Percentiles rank a stretch among this genome's conserved stretches.
Evolutionary conservation across 2,797 vertebrate genomes (phyloP).

Genomic region (Lagodon rhomboides): DNA sequence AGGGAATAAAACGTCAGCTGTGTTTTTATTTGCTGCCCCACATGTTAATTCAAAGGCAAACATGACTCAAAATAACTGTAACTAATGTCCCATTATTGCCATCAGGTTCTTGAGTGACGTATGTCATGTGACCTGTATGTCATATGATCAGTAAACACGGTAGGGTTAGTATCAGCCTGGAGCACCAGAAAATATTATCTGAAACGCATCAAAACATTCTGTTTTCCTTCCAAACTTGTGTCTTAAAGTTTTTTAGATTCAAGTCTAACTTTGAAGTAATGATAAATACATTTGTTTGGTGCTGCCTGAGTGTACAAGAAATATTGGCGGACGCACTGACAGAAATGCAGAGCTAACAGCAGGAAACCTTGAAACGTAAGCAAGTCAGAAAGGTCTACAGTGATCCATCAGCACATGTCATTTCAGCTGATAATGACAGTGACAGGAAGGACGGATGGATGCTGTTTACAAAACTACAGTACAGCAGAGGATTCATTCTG

Average conservation of each 20-base stretch:
- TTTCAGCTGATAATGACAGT: conserved; percentile 41
- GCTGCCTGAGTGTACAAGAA: neutral
- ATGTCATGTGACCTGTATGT: neutral
- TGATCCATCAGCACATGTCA: conserved; percentile 47
- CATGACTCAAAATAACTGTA: neutral
- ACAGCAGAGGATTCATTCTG: neutral
- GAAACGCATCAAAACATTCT: neutral
- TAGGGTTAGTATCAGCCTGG: neutral
- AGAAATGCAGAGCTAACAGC: conserved; percentile 8
- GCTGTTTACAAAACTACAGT: conserved; percentile 9
- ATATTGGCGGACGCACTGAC: neutral
- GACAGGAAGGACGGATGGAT: conserved; percentile 37
- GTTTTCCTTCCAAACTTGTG: neutral
- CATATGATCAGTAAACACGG: neutral
- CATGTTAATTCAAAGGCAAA: neutral
- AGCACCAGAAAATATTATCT: neutral
- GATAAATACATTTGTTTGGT: conserved; percentile 1
- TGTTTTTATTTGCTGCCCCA: neutral
- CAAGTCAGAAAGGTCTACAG: neutral
- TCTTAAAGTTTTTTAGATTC: neutral
- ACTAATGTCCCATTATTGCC: neutral
- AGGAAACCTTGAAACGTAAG: conserved; percentile 12
- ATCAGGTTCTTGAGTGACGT: neutral
- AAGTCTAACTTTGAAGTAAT: neutral
- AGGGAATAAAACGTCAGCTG: neutral